A percentile compares a stretch with the other conserved stretches of the same genome.
Conservation (phyloP, 1,140 invertebrate species). For the Drosophila pruinosa region DNA sequence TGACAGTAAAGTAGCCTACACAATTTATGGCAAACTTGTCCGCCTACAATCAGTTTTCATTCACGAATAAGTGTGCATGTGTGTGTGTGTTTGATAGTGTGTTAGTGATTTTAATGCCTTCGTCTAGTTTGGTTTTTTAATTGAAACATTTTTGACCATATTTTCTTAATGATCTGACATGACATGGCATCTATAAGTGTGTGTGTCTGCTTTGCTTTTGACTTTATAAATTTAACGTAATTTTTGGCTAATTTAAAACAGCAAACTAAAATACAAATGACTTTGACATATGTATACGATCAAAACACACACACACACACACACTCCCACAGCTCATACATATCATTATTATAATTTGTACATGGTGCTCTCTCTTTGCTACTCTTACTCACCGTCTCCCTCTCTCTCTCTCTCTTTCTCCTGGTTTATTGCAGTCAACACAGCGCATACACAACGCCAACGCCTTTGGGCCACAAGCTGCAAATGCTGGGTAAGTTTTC, state of each 20-base stretch:
- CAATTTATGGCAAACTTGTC: constrained; percentile 79
- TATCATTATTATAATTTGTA: constrained; percentile 77
- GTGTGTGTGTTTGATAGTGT: not conserved
- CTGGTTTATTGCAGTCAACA: constrained; percentile 66
- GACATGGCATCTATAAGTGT: constrained; percentile 69
- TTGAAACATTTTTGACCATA: constrained; percentile 81
- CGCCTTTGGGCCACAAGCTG: constrained; percentile 76
- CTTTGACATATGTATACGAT: constrained; percentile 29
- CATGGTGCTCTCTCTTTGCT: constrained; percentile 43
- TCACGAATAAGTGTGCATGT: constrained; percentile 19
- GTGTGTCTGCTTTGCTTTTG: constrained; percentile 10
- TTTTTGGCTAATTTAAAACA: constrained; percentile 76
- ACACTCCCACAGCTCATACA: constrained; percentile 7
- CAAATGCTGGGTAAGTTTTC: constrained; percentile 66
- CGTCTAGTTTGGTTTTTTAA: constrained; percentile 66
- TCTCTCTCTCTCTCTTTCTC: not conserved
- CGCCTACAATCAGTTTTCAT: constrained; percentile 78
- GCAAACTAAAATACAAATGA: constrained; percentile 52
- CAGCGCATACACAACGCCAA: constrained; percentile 53
- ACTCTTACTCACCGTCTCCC: not conserved
- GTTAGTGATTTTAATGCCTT: constrained; percentile 48
- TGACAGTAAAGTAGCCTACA: constrained; percentile 80
- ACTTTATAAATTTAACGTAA: constrained; percentile 59
- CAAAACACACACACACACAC: constrained; percentile 24
- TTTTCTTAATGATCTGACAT: constrained; percentile 81